A percentile compares a stretch with the other conserved stretches of the same genome.
These are phyloP conservation scores for Hippopotamyrus pictus DNA, from an alignment of 2,797 vertebrate genomes.

Conservation along the genomic window DNA sequence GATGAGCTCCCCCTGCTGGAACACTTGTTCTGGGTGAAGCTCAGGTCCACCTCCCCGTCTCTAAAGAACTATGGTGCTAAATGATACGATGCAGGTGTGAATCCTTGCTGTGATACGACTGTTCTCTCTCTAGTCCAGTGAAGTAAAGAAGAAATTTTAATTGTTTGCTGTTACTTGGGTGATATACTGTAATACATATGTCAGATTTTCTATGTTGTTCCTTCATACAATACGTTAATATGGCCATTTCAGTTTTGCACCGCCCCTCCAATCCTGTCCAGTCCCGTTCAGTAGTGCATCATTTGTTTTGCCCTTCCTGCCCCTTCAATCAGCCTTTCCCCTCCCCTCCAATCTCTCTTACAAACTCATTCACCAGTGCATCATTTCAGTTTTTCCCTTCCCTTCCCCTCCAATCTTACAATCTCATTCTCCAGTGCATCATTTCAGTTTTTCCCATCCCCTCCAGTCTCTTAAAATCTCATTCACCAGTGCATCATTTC, in stretches of 20 bases:
- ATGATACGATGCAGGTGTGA: background rate
- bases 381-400: background rate
- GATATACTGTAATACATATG: background rate
- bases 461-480: background rate
- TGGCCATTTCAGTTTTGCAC: background rate
- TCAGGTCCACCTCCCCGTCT: background rate
- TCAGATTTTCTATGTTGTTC: background rate
- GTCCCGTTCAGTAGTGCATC: background rate
- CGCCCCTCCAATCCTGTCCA: background rate
- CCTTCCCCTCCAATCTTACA: background rate
- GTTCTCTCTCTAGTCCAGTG: background rate
- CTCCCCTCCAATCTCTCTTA: background rate
- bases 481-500: conserved; percentile 19
- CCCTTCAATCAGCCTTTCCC: background rate
- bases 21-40: background rate
- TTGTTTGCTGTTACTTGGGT: background rate
- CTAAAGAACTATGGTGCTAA: background rate
- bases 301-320: background rate
- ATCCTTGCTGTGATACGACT: background rate
- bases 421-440: background rate
- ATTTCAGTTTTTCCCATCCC: background rate
- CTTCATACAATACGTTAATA: background rate
- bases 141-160: background rate
- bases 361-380: background rate
- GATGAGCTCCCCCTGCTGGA: background rate